Evolutionary conservation across 2,797 vertebrate species (phyloP).

Genomic region (Potorous gilbertii): DNA sequence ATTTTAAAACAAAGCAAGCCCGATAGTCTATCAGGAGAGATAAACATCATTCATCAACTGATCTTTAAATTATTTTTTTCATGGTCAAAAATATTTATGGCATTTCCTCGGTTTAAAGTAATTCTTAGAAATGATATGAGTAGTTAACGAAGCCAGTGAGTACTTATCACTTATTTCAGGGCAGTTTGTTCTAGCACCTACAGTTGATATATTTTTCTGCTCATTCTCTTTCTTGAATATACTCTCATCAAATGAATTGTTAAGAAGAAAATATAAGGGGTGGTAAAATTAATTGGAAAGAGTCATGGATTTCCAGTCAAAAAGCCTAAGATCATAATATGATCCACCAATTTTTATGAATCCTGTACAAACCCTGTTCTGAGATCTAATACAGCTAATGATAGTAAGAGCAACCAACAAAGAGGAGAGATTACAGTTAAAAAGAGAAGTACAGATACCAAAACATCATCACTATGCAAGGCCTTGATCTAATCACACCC

Average conservation of each 20-base stretch:
- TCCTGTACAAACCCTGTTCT: not conserved
- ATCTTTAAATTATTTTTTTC: not conserved
- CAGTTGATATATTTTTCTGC: slow-evolving; percentile 41
- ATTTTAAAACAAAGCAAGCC: not conserved
- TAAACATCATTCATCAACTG: not conserved
- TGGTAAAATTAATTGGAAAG: not conserved
- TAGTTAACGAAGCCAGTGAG: not conserved
- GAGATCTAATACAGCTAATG: not conserved
- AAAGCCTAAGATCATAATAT: not conserved
- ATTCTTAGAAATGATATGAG: slow-evolving; percentile 5
- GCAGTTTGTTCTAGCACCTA: slow-evolving; percentile 31
- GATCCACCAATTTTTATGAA: not conserved
- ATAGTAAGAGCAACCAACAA: not conserved
- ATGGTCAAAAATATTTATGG: not conserved
- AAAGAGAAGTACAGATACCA: not conserved
- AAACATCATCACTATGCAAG: not conserved
- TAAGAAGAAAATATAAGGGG: slow-evolving; percentile 4
- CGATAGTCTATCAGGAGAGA: not conserved
- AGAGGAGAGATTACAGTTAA: not conserved
- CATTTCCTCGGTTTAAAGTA: slow-evolving; percentile 1
- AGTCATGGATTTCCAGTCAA: not conserved
- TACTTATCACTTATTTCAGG: slow-evolving; percentile 41
- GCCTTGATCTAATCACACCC: not conserved
- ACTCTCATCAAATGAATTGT: not conserved
- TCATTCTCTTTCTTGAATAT: not conserved